Evolutionary conservation across 2,113 vertebrate species (phyloP), one percentile per base, ranked within the genome.

Genomic region (Lepus americanus): DNA sequence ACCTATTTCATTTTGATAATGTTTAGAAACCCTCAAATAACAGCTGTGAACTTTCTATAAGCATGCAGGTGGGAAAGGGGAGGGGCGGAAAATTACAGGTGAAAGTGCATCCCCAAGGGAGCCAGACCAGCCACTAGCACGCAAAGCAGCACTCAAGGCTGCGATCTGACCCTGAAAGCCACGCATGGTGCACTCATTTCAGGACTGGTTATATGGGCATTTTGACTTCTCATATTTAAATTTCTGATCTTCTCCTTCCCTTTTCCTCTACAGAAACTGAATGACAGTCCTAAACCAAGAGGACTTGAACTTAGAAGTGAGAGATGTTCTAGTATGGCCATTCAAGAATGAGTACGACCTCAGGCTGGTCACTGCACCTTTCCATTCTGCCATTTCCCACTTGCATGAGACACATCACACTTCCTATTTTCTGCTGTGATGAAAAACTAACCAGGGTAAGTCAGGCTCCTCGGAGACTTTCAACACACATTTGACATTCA

Each of bases 1-100:
- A 14, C 39, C 73, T 64, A 59, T 93, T 92, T 67, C 77, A 59
- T 33, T 69, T 39, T 63, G 36, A 80, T 51, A n/a, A 96, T 94
- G 59, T 87, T 93, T 74, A 74, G 80, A 92, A 94, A 93, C 59
- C 29, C 78, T 94, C 92, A 81, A 93, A 79, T 81, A 73, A 78
- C 25, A 53, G 80, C 80, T 53, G 91, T 59, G 64, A 67, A 76
- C 63, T 76, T 95, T 82, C 78, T 59, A 82, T 19, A 72, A 67
- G 31, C 25, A 64, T 23, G 36, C 44, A 9, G 64, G 29, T 29
- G 3, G 73, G 31, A 69, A 64, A 1, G 31, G 22, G 22, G 13
- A 12, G 10, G 69, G 4, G 59, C 49, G 85, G 86, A 83, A 94
- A 94, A 81, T 76, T 36, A 67, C 76, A 61, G 87, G 59, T 77